Percentiles rank a stretch among this genome's conserved stretches.
Conservation (phyloP, 2,888 invertebrate species). For the Cecidostiba fungosa region DNA sequence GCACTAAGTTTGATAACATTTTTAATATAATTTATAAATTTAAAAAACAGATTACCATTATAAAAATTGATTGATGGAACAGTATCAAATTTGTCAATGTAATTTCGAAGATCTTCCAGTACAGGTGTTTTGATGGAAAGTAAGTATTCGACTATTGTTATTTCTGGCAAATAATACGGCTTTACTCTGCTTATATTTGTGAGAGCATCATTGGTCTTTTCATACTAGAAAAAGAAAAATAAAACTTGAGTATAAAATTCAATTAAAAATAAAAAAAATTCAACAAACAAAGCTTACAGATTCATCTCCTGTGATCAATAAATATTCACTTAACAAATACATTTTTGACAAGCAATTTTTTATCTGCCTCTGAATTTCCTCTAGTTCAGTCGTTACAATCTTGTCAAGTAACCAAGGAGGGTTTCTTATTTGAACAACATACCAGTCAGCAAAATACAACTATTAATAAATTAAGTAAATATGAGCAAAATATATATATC, state of each 20-base stretch:
- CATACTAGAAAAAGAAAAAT: constrained; percentile 62
- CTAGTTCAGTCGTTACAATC: constrained; percentile 63
- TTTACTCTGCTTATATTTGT: constrained; percentile 62
- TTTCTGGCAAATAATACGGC: constrained; percentile 69
- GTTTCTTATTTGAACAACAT: constrained; percentile 56
- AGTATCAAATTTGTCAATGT: constrained; percentile 63
- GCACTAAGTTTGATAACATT: no score
- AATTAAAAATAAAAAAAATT: background rate
- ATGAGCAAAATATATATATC: background rate
- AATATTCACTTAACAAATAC: constrained; percentile 69
- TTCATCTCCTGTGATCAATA: constrained; percentile 60
- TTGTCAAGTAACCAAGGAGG: constrained; percentile 69
- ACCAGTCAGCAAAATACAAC: constrained; percentile 72
- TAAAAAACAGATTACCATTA: constrained; percentile 66
- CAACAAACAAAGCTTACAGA: constrained; percentile 63
- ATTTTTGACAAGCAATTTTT: constrained; percentile 69
- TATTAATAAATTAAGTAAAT: constrained; percentile 53
- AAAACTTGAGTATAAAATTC: background rate
- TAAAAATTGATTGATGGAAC: constrained; percentile 67
- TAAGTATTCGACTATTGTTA: constrained; percentile 70
- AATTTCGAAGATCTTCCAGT: constrained; percentile 68
- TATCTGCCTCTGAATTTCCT: constrained; percentile 67
- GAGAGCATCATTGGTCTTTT: constrained; percentile 62
- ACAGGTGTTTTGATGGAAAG: constrained; percentile 65
- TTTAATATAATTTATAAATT: background rate